These are phyloP conservation scores for Eilema sororculum DNA, from an alignment of 2,888 invertebrate species.

Conservation along the genomic window DNA sequence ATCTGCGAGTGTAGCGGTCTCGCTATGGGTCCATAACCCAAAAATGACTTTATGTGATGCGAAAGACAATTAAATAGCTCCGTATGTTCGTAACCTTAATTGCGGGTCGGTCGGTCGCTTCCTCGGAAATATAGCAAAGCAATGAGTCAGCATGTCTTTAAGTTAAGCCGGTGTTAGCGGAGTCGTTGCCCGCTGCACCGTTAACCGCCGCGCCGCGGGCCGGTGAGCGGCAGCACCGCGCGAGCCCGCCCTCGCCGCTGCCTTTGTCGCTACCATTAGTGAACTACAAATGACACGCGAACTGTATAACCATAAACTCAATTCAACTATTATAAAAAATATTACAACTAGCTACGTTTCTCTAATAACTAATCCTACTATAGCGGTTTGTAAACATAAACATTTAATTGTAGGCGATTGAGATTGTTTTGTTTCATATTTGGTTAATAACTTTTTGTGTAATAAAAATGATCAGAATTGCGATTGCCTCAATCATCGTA, in stretches of 20 bases:
- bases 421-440: not conserved
- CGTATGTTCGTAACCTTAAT: constrained; percentile 33
- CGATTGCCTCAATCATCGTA: not conserved
- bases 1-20: not conserved
- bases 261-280: constrained; percentile 37
- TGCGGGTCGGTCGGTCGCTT: constrained; percentile 53
- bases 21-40: not conserved
- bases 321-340: not conserved
- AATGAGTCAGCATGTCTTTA: constrained; percentile 80
- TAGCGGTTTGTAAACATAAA: not conserved
- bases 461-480: not conserved
- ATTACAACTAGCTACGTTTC: not conserved
- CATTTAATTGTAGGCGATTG: not conserved
- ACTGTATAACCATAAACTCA: not conserved
- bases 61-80: not conserved
- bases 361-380: not conserved
- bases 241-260: constrained; percentile 25
- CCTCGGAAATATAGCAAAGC: constrained; percentile 62
- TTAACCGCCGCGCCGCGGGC: constrained; percentile 58
- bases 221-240: constrained; percentile 41
- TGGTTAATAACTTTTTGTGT: not conserved
- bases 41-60: not conserved
- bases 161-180: constrained; percentile 60
- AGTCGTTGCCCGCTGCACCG: constrained; percentile 82
- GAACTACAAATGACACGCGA: constrained; percentile 15